A percentile compares a stretch with the other conserved stretches of the same genome.
Conservation (phyloP, 2,113 vertebrate genomes). For the Cyprinus carpio region DNA sequence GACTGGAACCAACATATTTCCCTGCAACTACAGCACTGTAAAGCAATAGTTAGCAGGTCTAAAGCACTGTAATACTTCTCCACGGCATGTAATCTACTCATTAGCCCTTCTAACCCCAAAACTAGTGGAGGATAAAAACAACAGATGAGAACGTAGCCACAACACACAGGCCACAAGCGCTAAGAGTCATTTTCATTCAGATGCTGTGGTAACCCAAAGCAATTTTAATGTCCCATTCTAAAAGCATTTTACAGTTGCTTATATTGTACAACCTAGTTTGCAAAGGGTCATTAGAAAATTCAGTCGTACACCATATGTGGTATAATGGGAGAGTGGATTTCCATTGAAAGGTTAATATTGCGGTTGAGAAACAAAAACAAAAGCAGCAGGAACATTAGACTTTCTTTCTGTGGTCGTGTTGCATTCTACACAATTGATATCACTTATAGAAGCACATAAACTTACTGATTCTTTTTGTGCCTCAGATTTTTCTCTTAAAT, state of each 20-base stretch:
- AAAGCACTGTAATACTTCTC: slow-evolving; percentile 46
- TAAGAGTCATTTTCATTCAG: slow-evolving; percentile 18
- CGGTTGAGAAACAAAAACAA: background rate
- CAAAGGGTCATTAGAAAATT: slow-evolving; percentile 20
- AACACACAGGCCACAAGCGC: background rate
- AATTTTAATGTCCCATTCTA: slow-evolving; percentile 3
- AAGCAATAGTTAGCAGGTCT: slow-evolving; percentile 33
- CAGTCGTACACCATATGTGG: slow-evolving; percentile 3
- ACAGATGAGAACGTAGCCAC: slow-evolving; percentile 5
- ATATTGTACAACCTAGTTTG: slow-evolving; percentile 31
- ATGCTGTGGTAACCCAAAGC: background rate
- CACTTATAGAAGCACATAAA: background rate
- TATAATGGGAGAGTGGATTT: slow-evolving; percentile 4
- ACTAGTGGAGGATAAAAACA: slow-evolving; percentile 26
- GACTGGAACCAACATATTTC: slow-evolving; percentile 16
- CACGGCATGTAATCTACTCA: slow-evolving; percentile 36
- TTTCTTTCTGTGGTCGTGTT: background rate
- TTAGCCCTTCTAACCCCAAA: slow-evolving; percentile 39
- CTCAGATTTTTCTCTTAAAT: slow-evolving; percentile 9
- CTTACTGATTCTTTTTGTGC: background rate
- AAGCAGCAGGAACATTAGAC: background rate
- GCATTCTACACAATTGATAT: background rate
- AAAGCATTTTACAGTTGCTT: slow-evolving; percentile 1
- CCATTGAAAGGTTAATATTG: slow-evolving; percentile 2
- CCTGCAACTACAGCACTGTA: background rate